These are phyloP conservation scores for Agapornis canus DNA, from an alignment of 2,797 vertebrate species.

Conservation along the genomic window DNA sequence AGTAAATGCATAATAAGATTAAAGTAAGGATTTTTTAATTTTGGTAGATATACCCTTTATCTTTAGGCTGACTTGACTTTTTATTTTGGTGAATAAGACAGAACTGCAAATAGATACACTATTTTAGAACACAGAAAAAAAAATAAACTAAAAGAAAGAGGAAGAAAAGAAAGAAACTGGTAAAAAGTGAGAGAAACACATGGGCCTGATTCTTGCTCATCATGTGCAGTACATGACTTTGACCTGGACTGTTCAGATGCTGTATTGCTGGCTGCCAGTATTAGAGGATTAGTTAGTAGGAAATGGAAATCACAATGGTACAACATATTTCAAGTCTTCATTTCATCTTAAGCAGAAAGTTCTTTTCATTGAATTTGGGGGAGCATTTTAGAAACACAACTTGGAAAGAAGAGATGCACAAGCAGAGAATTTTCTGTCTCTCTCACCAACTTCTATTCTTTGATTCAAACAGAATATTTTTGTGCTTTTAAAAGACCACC, in stretches of 20 bases:
- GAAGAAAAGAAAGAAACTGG: background rate
- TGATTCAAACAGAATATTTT: constrained; percentile 34
- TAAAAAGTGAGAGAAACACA: background rate
- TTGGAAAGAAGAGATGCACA: background rate
- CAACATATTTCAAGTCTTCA: background rate
- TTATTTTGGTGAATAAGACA: background rate
- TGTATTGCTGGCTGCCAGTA: background rate
- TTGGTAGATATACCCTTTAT: background rate
- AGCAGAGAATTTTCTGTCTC: background rate
- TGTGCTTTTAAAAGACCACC: constrained; percentile 33
- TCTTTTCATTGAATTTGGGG: background rate
- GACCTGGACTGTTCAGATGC: background rate
- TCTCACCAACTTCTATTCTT: background rate
- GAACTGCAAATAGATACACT: background rate
- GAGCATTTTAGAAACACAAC: background rate
- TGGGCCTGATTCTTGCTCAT: background rate
- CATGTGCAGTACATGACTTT: background rate
- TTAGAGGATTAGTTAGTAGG: background rate
- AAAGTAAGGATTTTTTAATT: background rate
- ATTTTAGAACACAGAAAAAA: background rate
- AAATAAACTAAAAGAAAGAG: background rate
- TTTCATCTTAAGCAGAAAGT: constrained; percentile 1
- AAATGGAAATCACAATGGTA: background rate
- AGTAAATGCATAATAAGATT: background rate
- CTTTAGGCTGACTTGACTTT: background rate